These are phyloP conservation scores for Morinoia aosen DNA, from an alignment of 2,888 invertebrate species.

Conservation along the genomic window DNA sequence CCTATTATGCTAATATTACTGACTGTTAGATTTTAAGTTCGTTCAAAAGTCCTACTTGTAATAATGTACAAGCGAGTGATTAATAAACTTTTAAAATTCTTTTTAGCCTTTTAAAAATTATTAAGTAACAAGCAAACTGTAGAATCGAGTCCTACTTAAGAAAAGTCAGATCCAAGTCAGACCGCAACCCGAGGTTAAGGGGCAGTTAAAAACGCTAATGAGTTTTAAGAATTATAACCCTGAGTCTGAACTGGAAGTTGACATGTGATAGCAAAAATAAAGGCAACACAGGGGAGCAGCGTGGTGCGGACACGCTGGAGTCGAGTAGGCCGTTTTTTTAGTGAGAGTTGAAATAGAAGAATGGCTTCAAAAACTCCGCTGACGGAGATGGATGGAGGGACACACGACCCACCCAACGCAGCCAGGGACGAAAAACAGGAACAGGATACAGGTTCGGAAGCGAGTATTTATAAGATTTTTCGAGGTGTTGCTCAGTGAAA, in stretches of 20 bases:
- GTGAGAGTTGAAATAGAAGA: not conserved
- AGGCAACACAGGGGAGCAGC: not conserved
- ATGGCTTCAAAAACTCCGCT: constrained; percentile 26
- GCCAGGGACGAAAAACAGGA: not conserved
- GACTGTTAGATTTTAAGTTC: too few species aligned
- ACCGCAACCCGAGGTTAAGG: not conserved
- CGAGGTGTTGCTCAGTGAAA: not conserved
- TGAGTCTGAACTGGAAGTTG: not conserved
- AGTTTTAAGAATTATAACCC: not conserved
- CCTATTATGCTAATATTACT: too few species aligned
- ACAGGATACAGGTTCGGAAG: not conserved
- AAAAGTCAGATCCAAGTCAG: too few species aligned
- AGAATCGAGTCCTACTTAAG: too few species aligned
- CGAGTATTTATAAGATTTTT: not conserved
- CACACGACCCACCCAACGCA: not conserved
- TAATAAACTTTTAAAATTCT: too few species aligned
- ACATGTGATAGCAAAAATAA: not conserved
- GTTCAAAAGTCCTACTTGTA: too few species aligned
- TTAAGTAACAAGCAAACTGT: too few species aligned
- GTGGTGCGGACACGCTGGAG: not conserved
- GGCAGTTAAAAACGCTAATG: not conserved
- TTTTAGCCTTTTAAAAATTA: too few species aligned
- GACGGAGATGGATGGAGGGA: constrained; percentile 33
- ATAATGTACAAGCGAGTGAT: too few species aligned
- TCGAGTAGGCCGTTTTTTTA: not conserved